Evolutionary conservation across 1,140 invertebrate genomes (phyloP).

Genomic region (silkworm (Bombyx mori)): ASM3026992v2 NC_085131.1:7986001-7986500

Average conservation of each 20-base stretch:
- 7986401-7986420: too few species aligned
- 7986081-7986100: slow-evolving; percentile 65
- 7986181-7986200: slow-evolving; percentile 20
- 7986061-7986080: slow-evolving; percentile 63
- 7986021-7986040: slow-evolving; percentile 16
- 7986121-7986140: slow-evolving; percentile 60
- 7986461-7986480: too few species aligned
- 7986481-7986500: too few species aligned
- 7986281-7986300: not conserved
- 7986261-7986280: not conserved
- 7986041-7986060: slow-evolving; percentile 49
- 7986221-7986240: not conserved
- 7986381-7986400: too few species aligned
- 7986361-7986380: too few species aligned
- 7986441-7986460: too few species aligned
- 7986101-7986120: slow-evolving; percentile 62
- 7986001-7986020: slow-evolving; percentile 10
- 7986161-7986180: slow-evolving; percentile 16
- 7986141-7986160: slow-evolving; percentile 18
- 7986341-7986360: too few species aligned
- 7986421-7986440: too few species aligned
- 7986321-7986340: too few species aligned
- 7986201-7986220: slow-evolving; percentile 17
- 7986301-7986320: too few species aligned
- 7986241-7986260: too few species aligned